phyloP scores from a whole-genome alignment of 1,140 invertebrate species.

The Onthophagus taurus region DNA sequence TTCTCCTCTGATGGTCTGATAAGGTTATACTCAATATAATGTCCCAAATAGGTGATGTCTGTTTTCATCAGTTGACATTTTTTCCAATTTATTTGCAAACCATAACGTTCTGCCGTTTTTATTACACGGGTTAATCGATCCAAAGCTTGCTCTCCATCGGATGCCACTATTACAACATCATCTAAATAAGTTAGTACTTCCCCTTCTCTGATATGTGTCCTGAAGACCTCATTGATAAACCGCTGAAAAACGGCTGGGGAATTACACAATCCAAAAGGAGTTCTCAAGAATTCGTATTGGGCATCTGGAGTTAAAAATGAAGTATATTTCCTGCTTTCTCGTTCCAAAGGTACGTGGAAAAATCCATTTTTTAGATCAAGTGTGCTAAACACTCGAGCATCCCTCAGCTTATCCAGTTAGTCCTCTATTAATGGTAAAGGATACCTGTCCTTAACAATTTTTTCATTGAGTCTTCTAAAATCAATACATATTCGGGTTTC shows the following conservation, averaged over 20 bases:
- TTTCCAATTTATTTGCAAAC: constrained; percentile 17
- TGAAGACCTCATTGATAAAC: constrained; percentile 22
- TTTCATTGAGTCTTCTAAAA: constrained; percentile 40
- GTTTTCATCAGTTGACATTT: constrained; percentile 30
- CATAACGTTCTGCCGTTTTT: constrained; percentile 11
- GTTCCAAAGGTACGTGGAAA: constrained; percentile 18
- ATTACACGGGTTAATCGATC: constrained; percentile 19
- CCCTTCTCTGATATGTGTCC: constrained; percentile 16
- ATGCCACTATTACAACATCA: constrained; percentile 28
- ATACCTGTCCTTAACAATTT: constrained; percentile 27
- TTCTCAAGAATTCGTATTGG: constrained; percentile 23
- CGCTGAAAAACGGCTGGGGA: constrained; percentile 22
- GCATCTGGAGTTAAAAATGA: constrained; percentile 20
- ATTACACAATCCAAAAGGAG: constrained; percentile 28
- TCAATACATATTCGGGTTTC: constrained; percentile 36
- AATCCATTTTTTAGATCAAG: constrained; percentile 32
- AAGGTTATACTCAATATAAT: constrained; percentile 19
- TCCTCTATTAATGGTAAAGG: constrained; percentile 25
- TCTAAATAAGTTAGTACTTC: constrained; percentile 24
- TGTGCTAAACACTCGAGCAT: constrained; percentile 20
- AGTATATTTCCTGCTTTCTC: constrained; percentile 16
- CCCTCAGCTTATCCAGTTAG: constrained; percentile 18
- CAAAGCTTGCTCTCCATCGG: constrained; percentile 20
- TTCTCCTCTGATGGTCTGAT: constrained; percentile 24
- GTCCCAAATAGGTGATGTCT: constrained; percentile 26